These are phyloP conservation scores for Electrophaes corylata DNA, from an alignment of 2,888 invertebrate genomes.

Conservation along the genomic window DNA sequence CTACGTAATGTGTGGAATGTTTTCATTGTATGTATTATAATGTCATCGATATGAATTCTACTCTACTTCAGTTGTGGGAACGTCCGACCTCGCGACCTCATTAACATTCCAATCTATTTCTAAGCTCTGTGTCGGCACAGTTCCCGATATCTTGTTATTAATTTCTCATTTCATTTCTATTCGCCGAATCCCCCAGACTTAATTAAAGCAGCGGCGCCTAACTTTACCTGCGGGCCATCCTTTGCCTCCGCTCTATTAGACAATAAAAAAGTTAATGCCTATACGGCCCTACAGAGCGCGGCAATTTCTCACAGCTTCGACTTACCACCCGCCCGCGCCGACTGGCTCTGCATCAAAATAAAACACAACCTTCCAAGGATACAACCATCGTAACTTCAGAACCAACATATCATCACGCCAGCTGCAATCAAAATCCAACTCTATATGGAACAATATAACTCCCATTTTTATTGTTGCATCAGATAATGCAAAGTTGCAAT, in stretches of 20 bases:
- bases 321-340: conserved; percentile 48
- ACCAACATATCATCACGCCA: conserved; percentile 51
- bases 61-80: conserved; percentile 23
- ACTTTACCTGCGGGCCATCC: conserved; percentile 77
- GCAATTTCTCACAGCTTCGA: conserved; percentile 78
- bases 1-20: background rate
- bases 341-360: conserved; percentile 63
- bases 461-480: conserved; percentile 13
- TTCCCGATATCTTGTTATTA: conserved; percentile 53
- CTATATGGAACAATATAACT: conserved; percentile 33
- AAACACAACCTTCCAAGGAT: conserved; percentile 83
- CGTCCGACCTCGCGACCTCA: conserved; percentile 28
- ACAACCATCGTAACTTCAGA: conserved; percentile 78
- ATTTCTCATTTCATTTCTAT: conserved; percentile 59
- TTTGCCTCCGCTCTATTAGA: conserved; percentile 79
- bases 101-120: conserved; percentile 37
- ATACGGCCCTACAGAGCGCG: conserved; percentile 68
- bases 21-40: background rate
- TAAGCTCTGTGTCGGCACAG: conserved; percentile 35
- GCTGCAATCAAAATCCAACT: conserved; percentile 51
- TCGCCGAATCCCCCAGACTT: conserved; percentile 68
- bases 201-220: conserved; percentile 80
- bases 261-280: conserved; percentile 81
- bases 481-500: conserved; percentile 32
- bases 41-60: conserved; percentile 7